phyloP scores from a whole-genome alignment of 1,140 invertebrate genomes.

The Hyles vespertilio region DNA sequence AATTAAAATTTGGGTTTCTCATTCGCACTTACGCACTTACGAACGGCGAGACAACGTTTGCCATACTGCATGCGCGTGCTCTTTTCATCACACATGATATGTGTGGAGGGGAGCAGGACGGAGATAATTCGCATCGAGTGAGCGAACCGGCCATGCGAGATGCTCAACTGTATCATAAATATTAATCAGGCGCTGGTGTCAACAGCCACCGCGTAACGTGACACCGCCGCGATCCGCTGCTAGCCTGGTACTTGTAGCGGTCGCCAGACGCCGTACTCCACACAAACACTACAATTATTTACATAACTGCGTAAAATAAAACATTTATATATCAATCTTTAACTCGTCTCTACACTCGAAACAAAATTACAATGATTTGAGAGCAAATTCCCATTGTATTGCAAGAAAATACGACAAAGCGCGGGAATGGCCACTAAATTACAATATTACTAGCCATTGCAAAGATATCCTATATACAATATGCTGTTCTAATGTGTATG shows the following conservation, averaged over 20 bases:
- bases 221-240: constrained; percentile 67
- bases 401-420: no score
- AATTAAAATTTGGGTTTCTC: constrained; percentile 68
- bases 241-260: constrained; percentile 59
- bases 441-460: no score
- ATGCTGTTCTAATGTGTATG: no score
- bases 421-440: no score
- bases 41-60: constrained; percentile 52
- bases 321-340: no score
- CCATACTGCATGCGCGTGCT: constrained; percentile 43
- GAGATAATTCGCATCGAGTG: constrained; percentile 62
- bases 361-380: no score
- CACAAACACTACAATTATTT: constrained; percentile 12
- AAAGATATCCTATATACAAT: no score
- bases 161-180: constrained; percentile 74
- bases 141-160: constrained; percentile 72
- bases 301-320: no score
- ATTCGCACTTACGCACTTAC: constrained; percentile 65
- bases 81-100: constrained; percentile 30
- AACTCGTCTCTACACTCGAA: no score
- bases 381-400: no score
- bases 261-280: constrained; percentile 31
- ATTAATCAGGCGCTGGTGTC: constrained; percentile 75
- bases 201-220: constrained; percentile 75
- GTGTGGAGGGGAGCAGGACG: constrained; percentile 47